These are phyloP conservation scores for Holcopasites calliopsidis DNA, from an alignment of 1,140 invertebrate genomes.

Conservation along the genomic window DNA sequence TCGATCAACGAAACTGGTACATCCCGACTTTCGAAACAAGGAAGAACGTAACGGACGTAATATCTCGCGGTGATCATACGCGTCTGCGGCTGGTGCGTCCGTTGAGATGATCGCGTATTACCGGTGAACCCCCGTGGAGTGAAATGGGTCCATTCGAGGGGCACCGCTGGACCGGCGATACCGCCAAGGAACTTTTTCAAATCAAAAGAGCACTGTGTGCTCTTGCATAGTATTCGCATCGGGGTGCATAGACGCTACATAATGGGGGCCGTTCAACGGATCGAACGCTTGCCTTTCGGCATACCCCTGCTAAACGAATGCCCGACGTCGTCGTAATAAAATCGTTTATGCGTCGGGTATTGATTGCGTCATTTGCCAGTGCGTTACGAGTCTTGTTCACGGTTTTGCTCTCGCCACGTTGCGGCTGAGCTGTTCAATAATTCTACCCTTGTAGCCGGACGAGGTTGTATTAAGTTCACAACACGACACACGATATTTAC, in stretches of 20 bases:
- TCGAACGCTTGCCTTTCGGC: conserved; percentile 22
- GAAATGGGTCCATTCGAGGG: conserved; percentile 62
- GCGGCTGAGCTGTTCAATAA: fast-evolving
- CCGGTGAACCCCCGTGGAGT: conserved; percentile 57
- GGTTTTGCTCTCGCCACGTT: not conserved
- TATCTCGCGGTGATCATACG: conserved; percentile 53
- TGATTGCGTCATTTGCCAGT: not conserved
- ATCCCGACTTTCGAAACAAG: conserved; percentile 12
- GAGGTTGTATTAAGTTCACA: not conserved
- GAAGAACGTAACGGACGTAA: conserved; percentile 47
- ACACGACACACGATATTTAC: no score
- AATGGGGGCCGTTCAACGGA: conserved; percentile 51
- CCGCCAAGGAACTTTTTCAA: conserved; percentile 36
- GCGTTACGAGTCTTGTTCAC: not conserved
- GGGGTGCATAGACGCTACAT: conserved; percentile 56
- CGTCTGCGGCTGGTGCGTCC: conserved; percentile 47
- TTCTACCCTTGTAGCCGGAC: not conserved
- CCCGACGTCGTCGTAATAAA: conserved; percentile 14
- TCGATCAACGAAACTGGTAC: not conserved
- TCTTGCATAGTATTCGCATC: conserved; percentile 56
- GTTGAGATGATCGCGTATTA: conserved; percentile 62
- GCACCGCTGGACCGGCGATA: conserved; percentile 41
- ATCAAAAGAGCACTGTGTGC: conserved; percentile 61
- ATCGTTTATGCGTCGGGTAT: conserved; percentile 9
- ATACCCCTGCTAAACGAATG: conserved; percentile 35